Evolutionary conservation across 2,888 invertebrate species (phyloP), one percentile per base, ranked within the genome.

Genomic region (Macrosoma leucophasiata): DNA sequence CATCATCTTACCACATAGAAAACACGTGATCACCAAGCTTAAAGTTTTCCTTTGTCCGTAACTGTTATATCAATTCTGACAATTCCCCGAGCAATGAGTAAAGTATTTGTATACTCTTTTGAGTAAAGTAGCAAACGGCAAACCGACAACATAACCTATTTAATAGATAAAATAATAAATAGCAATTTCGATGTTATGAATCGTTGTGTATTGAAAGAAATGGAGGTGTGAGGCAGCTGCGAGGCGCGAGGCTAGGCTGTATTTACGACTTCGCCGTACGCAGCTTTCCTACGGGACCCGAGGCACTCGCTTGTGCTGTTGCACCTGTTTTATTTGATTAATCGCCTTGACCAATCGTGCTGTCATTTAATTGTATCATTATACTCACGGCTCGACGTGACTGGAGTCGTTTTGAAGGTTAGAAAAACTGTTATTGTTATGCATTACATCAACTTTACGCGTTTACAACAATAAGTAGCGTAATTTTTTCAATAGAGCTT

Each of bases 261-360:
- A 68, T 84, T 84, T 76, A 76, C 63, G 68, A 76, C 76, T 77
- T 77, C 75, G 73, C 57, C 41, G 43, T 50, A 51, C 58, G 70
- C 72, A 70, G 69, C 70, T 72, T 76, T 73, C 56, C 58, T 51
- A 36, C 36, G 43, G 54, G 58, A 56, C 63, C 58, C 55, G 54
- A 51, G 52, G 58, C 59, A 53, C 54, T 60, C 57, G 61, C 62
- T 58, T 61, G 54, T 50, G 58, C 55, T 50, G 48, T 43, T 57
- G 65, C 77, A 79, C 77, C 79, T 81, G 78, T 78, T 69, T 58
- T 50, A 42, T 62, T 68, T 76, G 75, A 81, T 79, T 77, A 76
- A 79, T 76, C 62, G 62, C 54, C 54, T 46, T 46, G 49, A 55
- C 55, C 67, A 67, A 67, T 70, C 59, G 53, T 46, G 52, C 55